Conservation (phyloP, 2,888 invertebrate genomes). For the Stegophylla sp. region DNA sequence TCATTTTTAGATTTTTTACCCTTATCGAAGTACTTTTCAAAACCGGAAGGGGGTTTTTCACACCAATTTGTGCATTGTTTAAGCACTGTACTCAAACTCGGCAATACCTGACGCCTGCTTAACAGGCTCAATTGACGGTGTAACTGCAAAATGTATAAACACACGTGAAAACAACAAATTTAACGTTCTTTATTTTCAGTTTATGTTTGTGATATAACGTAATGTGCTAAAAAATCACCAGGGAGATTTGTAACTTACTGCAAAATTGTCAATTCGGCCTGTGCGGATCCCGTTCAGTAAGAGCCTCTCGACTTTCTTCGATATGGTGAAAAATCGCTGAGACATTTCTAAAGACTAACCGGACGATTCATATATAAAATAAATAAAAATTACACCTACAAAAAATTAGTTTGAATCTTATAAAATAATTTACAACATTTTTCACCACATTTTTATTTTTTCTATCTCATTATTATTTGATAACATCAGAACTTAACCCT, state of each 20-base stretch:
- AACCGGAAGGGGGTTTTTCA: constrained; percentile 88
- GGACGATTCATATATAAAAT: not conserved
- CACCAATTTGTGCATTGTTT: constrained; percentile 73
- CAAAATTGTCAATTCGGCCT: constrained; percentile 65
- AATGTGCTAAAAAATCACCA: constrained; percentile 6
- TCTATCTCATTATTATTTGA: not conserved
- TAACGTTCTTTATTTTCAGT: not conserved
- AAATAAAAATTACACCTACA: constrained; percentile 1
- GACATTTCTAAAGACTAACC: constrained; percentile 67
- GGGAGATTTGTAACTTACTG: constrained; percentile 65
- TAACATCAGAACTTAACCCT: constrained; percentile 3
- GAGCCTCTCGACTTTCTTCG: constrained; percentile 69
- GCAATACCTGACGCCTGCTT: constrained; percentile 45
- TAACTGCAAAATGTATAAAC: constrained; percentile 17
- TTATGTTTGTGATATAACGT: too few relatives aligned
- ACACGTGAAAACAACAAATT: not conserved
- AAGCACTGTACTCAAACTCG: constrained; percentile 70
- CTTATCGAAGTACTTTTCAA: constrained; percentile 82
- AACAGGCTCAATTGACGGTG: constrained; percentile 44
- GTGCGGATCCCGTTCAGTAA: constrained; percentile 65
- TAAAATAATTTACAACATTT: not conserved
- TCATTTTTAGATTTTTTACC: constrained; percentile 67
- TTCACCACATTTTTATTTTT: not conserved
- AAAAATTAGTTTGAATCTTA: not conserved
- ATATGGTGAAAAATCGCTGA: constrained; percentile 70